Evolutionary conservation across 2,113 vertebrate genomes (phyloP), one percentile per base, ranked within the genome.

Genomic region (Casuarius casuarius): DNA sequence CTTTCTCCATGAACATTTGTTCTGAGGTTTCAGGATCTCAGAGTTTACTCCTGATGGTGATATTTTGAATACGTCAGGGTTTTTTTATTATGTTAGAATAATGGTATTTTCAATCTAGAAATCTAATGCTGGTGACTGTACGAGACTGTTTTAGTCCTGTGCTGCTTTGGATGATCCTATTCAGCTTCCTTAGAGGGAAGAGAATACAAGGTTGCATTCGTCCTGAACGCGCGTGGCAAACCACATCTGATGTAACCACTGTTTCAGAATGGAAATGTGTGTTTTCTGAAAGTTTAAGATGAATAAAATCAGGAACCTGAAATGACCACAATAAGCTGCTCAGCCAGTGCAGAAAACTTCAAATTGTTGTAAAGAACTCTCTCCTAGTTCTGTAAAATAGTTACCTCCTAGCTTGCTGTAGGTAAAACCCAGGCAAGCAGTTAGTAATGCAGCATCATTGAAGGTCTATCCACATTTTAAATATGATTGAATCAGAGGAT

Each of bases 11-110:
- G 86, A 90, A 79, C 79, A 90, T 52, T 40, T 93, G 62, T 75
- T 87, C 56, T 92, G 74, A 70, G 70, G 22, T 81, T 86, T 92
- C 95, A 93, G 80, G 46, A 87, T 77, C 51, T 91, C 68, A 59
- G 88, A 95, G 51, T 42, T 72, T n/a, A 83, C 29, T 87, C 38
- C 54, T 74, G 49, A 46, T 29, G 80, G 28, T 61, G 68, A 33
- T 88, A 65, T 58, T 84, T 72, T 74, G 42, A 89, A 28, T 68
- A 25, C 46, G 67, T 90, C 0, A 66, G 12, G 9, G 15, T 1
- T 51, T 79, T 92, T 76, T 65, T 35, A 35, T 44, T 68, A 25
- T 72, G 3, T 92, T 94, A 74, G 26, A 93, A 38, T 87, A 67
- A 10, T 23, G 28, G 2, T 86, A 3, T 75, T 48, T 91, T 86